phyloP scores from a whole-genome alignment of 1,140 invertebrate genomes.

The Zaprionus nigranus region DNA sequence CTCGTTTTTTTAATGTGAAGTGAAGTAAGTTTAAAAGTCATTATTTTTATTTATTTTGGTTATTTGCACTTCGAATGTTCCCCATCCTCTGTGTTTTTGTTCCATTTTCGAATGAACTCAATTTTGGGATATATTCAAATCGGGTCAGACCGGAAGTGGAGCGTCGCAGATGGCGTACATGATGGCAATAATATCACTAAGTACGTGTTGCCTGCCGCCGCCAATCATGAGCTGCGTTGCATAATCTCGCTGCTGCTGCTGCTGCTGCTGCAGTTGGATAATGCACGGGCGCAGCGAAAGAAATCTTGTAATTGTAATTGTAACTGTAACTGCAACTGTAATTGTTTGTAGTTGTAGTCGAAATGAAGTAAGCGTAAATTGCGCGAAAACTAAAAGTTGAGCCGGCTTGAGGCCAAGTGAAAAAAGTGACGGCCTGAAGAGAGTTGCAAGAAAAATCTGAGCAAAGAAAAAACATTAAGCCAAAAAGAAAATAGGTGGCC shows the following conservation, averaged over 20 bases:
- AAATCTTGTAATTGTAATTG: slow-evolving; percentile 79
- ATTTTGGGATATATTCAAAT: neutral
- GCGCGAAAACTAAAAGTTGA: slow-evolving; percentile 61
- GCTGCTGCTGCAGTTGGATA: slow-evolving; percentile 25
- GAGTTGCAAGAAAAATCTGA: slow-evolving; percentile 16
- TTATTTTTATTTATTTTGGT: neutral
- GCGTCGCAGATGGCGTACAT: slow-evolving; percentile 12
- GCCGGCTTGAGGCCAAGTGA: slow-evolving; percentile 38
- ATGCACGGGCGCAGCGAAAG: slow-evolving; percentile 58
- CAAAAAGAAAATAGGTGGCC: neutral
- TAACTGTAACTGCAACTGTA: slow-evolving; percentile 66
- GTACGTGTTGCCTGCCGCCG: slow-evolving; percentile 13
- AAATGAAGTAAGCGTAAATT: slow-evolving; percentile 81
- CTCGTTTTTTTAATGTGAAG: too few relatives aligned
- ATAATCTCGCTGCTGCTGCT: slow-evolving; percentile 42
- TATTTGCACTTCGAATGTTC: neutral
- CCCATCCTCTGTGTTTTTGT: neutral
- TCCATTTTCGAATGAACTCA: neutral
- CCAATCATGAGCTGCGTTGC: slow-evolving; percentile 49
- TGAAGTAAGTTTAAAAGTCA: too few relatives aligned
- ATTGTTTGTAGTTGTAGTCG: slow-evolving; percentile 74
- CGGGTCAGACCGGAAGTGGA: slow-evolving; percentile 6
- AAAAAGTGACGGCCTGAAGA: slow-evolving; percentile 36
- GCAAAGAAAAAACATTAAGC: slow-evolving; percentile 9
- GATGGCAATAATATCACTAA: slow-evolving; percentile 3